Evolutionary conservation across 2,888 invertebrate genomes (phyloP), one percentile per base, ranked within the genome.

Genomic region (Poecilobothrus nobilitatus): DNA sequence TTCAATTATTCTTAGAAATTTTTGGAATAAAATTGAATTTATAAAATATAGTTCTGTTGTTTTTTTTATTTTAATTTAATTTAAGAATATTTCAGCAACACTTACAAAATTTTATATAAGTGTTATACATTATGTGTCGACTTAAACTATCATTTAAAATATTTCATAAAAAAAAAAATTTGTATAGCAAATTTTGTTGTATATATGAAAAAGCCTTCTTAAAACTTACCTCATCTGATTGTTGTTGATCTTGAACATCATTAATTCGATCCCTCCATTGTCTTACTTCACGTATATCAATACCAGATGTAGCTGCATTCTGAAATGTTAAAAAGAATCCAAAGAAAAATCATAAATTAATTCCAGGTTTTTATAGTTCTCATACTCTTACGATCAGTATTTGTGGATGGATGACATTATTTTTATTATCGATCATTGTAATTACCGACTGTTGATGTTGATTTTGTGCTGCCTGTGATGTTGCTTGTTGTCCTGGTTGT

Each of bases 371-470:
- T 63, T 63, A 20, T 33, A 65, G 34, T 12, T n/a, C 18, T 34
- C 18, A 27, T 15, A 71, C 65, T 70, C 73, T 70, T 72, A 75
- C 75, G 69, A 75, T 68, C 65, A 75, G 73, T 69, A 74, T 72
- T 70, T 75, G 74, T 66, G 74, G 71, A 69, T 74, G 74, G 70
- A 84, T 84, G 76, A 85, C 84, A 74, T 84, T 84, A 69, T 74
- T 75, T 70, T 76, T 74, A 73, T 75, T 75, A 71, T 77, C 74
- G 67, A 74, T 74, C 70, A 76, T 72, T 34, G 74, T 71, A 70
- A 74, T 74, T 71, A 75, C 74, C 68, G 75, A 84, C 73, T 84
- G 84, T 79, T 83, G 80, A 76, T 84, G 79, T 74, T 83, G 84
- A 73, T 84, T 83, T 75, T 83, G 82, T 76, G 75, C 70, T 77